A percentile compares a stretch with the other conserved stretches of the same genome.
These are phyloP conservation scores for Hycleus cichorii DNA, from an alignment of 1,140 invertebrate species.

Conservation along the genomic window DNA sequence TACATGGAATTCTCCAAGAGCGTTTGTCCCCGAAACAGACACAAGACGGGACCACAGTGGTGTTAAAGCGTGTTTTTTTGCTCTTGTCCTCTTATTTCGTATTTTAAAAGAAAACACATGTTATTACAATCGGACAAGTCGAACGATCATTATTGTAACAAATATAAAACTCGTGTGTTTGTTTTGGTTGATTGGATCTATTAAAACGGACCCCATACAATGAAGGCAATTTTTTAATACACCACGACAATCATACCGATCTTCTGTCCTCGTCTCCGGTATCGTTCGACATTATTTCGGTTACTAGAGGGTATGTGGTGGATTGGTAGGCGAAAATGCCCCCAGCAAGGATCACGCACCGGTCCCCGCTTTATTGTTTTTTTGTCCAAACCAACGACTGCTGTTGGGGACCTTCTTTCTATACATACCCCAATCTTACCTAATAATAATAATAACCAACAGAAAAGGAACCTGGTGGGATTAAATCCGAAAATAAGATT, in stretches of 20 bases:
- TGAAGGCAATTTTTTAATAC: constrained; percentile 24
- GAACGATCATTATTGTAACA: not conserved
- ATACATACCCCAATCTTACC: no score
- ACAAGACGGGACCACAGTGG: constrained; percentile 25
- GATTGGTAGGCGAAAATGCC: constrained; percentile 20
- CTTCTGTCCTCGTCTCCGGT: not conserved
- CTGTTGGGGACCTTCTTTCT: no score
- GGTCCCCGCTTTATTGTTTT: constrained; percentile 14
- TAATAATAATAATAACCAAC: no score
- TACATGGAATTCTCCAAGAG: constrained; percentile 22
- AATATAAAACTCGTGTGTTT: not conserved
- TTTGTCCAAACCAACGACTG: not conserved
- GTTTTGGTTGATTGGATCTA: constrained; percentile 24
- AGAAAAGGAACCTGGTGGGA: no score
- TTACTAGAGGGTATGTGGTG: not conserved
- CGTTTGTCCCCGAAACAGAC: constrained; percentile 23
- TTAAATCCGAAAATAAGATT: no score
- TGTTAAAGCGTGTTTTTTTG: constrained; percentile 18
- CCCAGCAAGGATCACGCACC: constrained; percentile 25
- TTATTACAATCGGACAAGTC: constrained; percentile 23
- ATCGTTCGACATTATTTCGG: not conserved
- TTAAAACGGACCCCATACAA: constrained; percentile 38
- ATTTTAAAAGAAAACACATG: constrained; percentile 34
- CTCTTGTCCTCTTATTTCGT: constrained; percentile 18
- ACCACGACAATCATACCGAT: not conserved